These are phyloP conservation scores for Brachypterus glaber DNA, from an alignment of 2,888 invertebrate species.

Conservation along the genomic window DNA sequence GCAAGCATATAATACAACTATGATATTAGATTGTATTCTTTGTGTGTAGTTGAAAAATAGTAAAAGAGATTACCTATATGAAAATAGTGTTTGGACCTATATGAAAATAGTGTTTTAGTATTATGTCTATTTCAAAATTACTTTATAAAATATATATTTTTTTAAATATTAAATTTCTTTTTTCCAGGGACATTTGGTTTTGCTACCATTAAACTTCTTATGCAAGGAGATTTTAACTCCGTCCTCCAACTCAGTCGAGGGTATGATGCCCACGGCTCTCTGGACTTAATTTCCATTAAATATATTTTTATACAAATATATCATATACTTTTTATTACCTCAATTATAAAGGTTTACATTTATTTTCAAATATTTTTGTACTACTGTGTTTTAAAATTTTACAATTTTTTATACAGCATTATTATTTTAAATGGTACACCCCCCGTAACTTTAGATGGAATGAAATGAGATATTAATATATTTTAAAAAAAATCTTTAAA, in stretches of 20 bases:
- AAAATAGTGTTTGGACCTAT: background rate
- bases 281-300: conserved; percentile 91
- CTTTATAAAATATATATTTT: too few species aligned
- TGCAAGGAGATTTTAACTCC: conserved; percentile 78
- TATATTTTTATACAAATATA: too few species aligned
- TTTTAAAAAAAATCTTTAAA: too few species aligned
- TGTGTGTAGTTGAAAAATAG: too few species aligned
- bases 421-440: too few species aligned
- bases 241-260: conserved; percentile 74
- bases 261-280: conserved; percentile 81
- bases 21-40: background rate
- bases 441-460: too few species aligned
- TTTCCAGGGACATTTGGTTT: conserved; percentile 73
- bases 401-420: background rate
- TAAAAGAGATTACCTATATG: too few species aligned
- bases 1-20: too few species aligned
- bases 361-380: too few species aligned
- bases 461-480: background rate
- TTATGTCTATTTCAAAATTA: too few species aligned
- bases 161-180: conserved; percentile 9
- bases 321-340: background rate
- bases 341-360: background rate
- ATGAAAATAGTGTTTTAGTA: background rate
- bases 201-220: conserved; percentile 84
- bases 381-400: background rate